These are phyloP conservation scores for Psylliodes chrysocephalus DNA, from an alignment of 2,888 invertebrate species.

Conservation along the genomic window DNA sequence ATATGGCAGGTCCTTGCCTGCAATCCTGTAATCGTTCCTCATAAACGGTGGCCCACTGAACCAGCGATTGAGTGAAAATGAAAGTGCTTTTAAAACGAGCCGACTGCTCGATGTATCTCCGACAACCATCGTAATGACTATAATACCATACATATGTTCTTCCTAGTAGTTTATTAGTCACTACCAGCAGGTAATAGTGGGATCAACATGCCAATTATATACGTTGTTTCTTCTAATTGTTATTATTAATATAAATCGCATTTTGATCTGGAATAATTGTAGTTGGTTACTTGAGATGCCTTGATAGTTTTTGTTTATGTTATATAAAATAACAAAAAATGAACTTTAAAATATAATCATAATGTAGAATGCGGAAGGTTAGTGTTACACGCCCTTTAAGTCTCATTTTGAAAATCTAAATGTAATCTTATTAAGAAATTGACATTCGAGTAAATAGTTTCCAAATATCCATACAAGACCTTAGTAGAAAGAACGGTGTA, in stretches of 20 bases:
- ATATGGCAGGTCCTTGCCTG: no score
- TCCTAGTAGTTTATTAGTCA: conserved; percentile 15
- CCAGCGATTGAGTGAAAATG: conserved; percentile 24
- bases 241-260: conserved; percentile 12
- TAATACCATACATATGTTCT: conserved; percentile 9
- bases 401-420: no score
- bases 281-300: no score
- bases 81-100: conserved; percentile 15
- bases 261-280: conserved; percentile 3
- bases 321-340: no score
- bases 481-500: no score
- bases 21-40: not conserved
- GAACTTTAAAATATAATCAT: no score
- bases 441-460: no score
- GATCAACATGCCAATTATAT: conserved; percentile 8
- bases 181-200: not conserved
- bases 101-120: not conserved
- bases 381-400: no score
- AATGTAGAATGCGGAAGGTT: no score
- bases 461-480: no score
- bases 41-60: conserved; percentile 22
- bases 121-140: conserved; percentile 11
- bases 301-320: no score
- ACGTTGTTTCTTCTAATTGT: conserved; percentile 6
- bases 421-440: no score